Evolutionary conservation across 2,888 invertebrate genomes (phyloP), one percentile per base, ranked within the genome.

Genomic region (Tridacna gigas): DNA sequence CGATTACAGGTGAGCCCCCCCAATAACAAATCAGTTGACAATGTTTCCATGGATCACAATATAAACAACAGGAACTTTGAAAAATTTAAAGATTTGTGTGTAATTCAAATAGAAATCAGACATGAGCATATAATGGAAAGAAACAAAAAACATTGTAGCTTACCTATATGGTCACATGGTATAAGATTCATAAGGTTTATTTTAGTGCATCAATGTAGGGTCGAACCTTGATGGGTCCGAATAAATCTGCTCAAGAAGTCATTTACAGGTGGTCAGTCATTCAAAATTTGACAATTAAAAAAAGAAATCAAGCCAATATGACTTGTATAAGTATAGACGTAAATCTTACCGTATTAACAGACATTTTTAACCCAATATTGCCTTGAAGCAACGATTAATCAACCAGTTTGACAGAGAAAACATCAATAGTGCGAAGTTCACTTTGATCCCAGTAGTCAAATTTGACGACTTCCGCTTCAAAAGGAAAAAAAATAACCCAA

Each of bases 351-450:
- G 65, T 65, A 15, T 65, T 65, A 28, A 65, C 65, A 28, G 65
- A 65, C 65, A 65, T 65, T 5, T 5, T 65, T 18, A 12, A 22
- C 22, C 3, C 0, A 13, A 4, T 65, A 26, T 26, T 18, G 18
- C 26, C 13, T 26, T 65, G 22, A 15, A 11, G 2, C 26, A 65
- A 12, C 1, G 25, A 28, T 37, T 37, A 37, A n/a, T n/a, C 37
- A 7, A 37, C 37, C 37, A 65, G 15, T 25, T 65, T 26, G 7
- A 3, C 25, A 25, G 26, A 28, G 65, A 26, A 65, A 65, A 65
- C 65, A 65, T 26, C 28, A 22, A 65, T 15, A 28, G 65, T 65
- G 65, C 65, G 65, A 65, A 65, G 65, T 65, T 65, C 65, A 65
- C 25, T 65, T 65, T 65, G 65, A 18, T 26, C 11, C 28, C 11